phyloP scores from a whole-genome alignment of 2,113 vertebrate species.

The Phalacrocorax carbo region DNA sequence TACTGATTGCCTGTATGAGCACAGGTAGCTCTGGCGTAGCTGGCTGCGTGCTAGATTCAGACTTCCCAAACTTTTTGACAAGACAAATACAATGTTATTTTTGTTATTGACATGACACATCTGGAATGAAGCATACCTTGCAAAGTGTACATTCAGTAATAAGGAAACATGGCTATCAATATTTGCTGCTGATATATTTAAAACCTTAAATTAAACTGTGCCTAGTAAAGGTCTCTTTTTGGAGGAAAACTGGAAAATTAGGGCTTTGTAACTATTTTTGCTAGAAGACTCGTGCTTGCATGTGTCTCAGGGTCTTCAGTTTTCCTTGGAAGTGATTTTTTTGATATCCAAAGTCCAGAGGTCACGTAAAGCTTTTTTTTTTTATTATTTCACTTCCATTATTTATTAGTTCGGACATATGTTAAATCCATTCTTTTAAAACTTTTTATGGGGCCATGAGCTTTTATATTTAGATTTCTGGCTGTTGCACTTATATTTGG shows the following conservation, averaged over 20 bases:
- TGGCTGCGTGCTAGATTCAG: not conserved
- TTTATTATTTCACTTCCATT: constrained; percentile 34
- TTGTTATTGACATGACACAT: not conserved
- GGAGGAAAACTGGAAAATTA: constrained; percentile 71
- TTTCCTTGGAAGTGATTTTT: constrained; percentile 69
- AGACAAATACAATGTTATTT: not conserved
- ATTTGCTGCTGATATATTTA: constrained; percentile 63
- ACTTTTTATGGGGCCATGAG: constrained; percentile 47
- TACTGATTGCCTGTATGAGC: not conserved
- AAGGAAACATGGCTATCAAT: not conserved
- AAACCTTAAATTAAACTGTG: constrained; percentile 63
- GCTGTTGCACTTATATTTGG: constrained; percentile 36
- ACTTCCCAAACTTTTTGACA: not conserved
- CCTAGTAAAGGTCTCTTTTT: constrained; percentile 63
- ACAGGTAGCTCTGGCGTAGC: not conserved
- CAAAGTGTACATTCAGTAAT: constrained; percentile 30
- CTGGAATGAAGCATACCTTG: not conserved
- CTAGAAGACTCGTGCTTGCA: constrained; percentile 69
- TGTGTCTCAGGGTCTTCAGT: constrained; percentile 69
- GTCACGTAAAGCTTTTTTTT: constrained; percentile 45
- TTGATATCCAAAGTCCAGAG: constrained; percentile 63
- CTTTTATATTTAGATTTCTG: constrained; percentile 62
- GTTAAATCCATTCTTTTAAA: constrained; percentile 37
- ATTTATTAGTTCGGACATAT: constrained; percentile 68
- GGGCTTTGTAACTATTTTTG: constrained; percentile 65